A percentile compares a stretch with the other conserved stretches of the same genome.
Conservation (phyloP, 2,113 vertebrate species). For the Ptychochromis oligacanthus region DNA sequence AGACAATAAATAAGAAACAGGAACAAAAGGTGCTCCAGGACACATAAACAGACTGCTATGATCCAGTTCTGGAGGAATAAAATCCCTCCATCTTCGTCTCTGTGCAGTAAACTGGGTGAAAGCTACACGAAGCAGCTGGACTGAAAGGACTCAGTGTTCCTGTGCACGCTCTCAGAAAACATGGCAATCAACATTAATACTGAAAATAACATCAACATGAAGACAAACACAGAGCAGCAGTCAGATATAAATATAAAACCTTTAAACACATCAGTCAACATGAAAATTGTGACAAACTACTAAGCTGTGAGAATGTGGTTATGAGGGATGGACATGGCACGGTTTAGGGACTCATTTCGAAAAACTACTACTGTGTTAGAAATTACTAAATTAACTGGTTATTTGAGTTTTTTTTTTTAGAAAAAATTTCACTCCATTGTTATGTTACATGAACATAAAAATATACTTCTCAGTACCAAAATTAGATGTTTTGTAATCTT, state of each 20-base stretch:
- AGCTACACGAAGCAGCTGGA: conserved; percentile 3
- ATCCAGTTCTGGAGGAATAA: neutral
- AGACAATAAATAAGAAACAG: neutral
- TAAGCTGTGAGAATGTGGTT: conserved; percentile 1
- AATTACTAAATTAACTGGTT: neutral
- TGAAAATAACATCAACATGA: neutral
- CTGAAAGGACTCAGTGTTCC: conserved; percentile 9
- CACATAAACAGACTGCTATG: conserved; percentile 5
- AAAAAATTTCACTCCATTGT: neutral
- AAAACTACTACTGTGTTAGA: neutral
- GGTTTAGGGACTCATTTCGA: neutral
- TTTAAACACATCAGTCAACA: neutral
- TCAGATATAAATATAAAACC: neutral
- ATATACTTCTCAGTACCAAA: neutral
- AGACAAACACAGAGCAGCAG: conserved; percentile 1
- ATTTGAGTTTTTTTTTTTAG: neutral
- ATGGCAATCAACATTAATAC: neutral
- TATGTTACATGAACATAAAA: neutral
- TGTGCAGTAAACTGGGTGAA: neutral
- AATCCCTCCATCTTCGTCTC: conserved; percentile 22
- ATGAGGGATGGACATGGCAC: neutral
- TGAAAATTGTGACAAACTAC: neutral
- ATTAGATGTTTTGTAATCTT: accelerated
- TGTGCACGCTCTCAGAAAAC: conserved; percentile 13
- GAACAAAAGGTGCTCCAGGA: neutral